Evolutionary conservation across 1,140 invertebrate species (phyloP).

Genomic region (Monomorium pharaonis): DNA sequence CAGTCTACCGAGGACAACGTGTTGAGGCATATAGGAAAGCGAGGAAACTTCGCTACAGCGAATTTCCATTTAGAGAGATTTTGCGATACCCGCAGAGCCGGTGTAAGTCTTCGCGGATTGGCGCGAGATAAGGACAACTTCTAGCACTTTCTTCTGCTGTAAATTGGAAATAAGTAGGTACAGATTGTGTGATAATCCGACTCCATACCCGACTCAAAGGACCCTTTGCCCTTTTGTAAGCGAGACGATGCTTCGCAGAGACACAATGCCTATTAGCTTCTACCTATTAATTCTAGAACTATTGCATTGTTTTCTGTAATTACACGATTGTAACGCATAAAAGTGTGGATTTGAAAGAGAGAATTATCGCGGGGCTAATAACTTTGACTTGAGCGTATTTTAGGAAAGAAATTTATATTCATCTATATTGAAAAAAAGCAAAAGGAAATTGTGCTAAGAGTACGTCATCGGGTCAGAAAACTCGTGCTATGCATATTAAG

Average conservation of each 20-base stretch:
- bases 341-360: neutral
- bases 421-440: neutral
- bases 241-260: neutral
- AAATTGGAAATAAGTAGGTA: conserved; percentile 60
- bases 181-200: conserved; percentile 54
- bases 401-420: neutral
- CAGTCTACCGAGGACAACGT: conserved; percentile 49
- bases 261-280: conserved; percentile 10
- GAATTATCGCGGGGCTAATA: neutral
- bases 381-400: neutral
- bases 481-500: neutral
- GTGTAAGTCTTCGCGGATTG: conserved; percentile 53
- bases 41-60: conserved; percentile 74
- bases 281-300: conserved; percentile 20
- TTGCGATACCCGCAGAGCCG: conserved; percentile 60
- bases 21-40: conserved; percentile 63
- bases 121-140: conserved; percentile 51
- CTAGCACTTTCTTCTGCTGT: conserved; percentile 45
- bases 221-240: conserved; percentile 5
- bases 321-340: neutral
- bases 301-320: neutral
- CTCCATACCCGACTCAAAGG: neutral
- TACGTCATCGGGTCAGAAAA: neutral
- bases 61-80: conserved; percentile 80
- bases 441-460: neutral